These are phyloP conservation scores for Lasioglossum albipes DNA, from an alignment of 1,140 invertebrate species.

Conservation along the genomic window DNA sequence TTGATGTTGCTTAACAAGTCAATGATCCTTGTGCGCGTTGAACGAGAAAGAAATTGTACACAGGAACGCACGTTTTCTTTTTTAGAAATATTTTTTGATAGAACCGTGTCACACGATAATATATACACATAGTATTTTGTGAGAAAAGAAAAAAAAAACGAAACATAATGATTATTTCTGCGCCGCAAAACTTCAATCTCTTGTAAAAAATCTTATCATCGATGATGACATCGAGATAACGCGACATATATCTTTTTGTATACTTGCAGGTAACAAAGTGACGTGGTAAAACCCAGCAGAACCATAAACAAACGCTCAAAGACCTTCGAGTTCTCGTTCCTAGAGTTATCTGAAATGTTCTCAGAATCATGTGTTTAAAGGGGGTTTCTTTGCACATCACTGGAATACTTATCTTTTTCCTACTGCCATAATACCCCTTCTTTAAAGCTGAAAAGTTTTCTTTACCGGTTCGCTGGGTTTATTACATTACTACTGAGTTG, in stretches of 20 bases:
- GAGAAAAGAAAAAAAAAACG: neutral
- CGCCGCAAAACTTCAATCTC: constrained; percentile 1
- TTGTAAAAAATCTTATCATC: neutral
- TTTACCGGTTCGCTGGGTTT: too few species aligned
- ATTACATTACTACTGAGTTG: too few species aligned
- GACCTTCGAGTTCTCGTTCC: too few species aligned
- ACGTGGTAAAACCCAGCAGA: too few species aligned
- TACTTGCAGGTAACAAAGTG: too few species aligned
- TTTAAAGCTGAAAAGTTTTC: too few species aligned
- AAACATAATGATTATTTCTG: constrained; percentile 24
- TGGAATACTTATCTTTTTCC: too few species aligned
- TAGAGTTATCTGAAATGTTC: too few species aligned
- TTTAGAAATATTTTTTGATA: constrained; percentile 34
- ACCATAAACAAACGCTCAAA: too few species aligned
- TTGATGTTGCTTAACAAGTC: constrained; percentile 21
- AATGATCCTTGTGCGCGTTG: constrained; percentile 22
- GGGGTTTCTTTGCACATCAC: too few species aligned
- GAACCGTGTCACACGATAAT: neutral
- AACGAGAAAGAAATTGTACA: constrained; percentile 26
- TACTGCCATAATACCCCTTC: too few species aligned
- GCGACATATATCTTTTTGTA: neutral
- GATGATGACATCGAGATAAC: neutral
- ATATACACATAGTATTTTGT: constrained; percentile 16
- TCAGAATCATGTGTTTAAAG: too few species aligned
- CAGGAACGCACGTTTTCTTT: constrained; percentile 18